Percentiles rank a stretch among this genome's conserved stretches.
These are phyloP conservation scores for Pelecanus crispus DNA, from an alignment of 2,113 vertebrate species.

Conservation along the genomic window DNA sequence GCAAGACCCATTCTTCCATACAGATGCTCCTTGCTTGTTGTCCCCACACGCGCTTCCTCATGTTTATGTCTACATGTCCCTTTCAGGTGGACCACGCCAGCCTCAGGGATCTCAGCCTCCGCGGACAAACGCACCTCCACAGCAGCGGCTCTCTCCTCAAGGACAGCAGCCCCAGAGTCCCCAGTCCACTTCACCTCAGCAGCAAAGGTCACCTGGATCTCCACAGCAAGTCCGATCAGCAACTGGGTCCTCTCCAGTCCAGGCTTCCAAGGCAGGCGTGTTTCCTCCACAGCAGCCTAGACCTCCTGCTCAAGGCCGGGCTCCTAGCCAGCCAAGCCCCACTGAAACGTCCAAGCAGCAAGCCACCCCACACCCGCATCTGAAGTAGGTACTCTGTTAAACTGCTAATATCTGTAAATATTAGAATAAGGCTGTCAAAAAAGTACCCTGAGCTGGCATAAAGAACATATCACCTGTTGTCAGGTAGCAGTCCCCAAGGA, in stretches of 20 bases:
- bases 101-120: conserved; percentile 66
- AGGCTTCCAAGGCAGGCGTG: conserved; percentile 81
- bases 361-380: conserved; percentile 75
- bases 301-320: conserved; percentile 70
- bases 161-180: conserved; percentile 80
- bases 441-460: neutral
- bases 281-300: conserved; percentile 74
- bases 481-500: neutral
- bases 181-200: conserved; percentile 79
- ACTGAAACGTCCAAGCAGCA: conserved; percentile 75
- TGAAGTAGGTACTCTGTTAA: conserved; percentile 82
- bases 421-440: neutral
- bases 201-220: conserved; percentile 88
- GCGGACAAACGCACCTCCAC: conserved; percentile 64
- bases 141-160: conserved; percentile 77
- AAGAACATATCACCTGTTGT: neutral
- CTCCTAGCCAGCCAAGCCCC: conserved; percentile 71
- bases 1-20: neutral
- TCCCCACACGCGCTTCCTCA: neutral
- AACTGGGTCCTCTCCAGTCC: conserved; percentile 81
- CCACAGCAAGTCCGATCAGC: conserved; percentile 89
- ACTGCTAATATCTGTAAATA: neutral
- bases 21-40: neutral
- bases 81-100: conserved; percentile 83
- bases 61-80: neutral